Evolutionary conservation across 1,140 invertebrate genomes (phyloP), one percentile per base, ranked within the genome.

Genomic region (Philaenus spumarius): DNA sequence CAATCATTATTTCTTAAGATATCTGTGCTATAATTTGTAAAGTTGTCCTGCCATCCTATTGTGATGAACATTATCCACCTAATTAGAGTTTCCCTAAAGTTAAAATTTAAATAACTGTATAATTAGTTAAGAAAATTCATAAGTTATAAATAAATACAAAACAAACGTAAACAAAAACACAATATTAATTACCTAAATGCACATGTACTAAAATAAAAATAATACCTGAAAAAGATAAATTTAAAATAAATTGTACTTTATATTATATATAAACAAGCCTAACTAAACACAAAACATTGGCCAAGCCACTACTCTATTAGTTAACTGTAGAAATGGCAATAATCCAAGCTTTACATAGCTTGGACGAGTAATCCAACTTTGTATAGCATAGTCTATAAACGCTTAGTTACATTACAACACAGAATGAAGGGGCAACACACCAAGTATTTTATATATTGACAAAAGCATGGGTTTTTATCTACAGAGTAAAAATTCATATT

Each of bases 401-500:
- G 37, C 24, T 51, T 51, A 51, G 30, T 53, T 53, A 53, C 30
- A 39, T 37, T 53, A 53, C 50, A 22, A 53, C 50, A 53, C 30
- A 53, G 50, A 30, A 30, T 30, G 26, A 30, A 30, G 26, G 26
- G 26, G 26, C 9, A 9, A 53, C 50, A 53, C 50, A 53, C 30
- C 50, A 37, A 53, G 50, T 53, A 53, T 35, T 22, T 26, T 53
- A 53, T 53, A 53, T 53, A 47, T 47, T 24, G 45, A 47, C 45
- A 47, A 47, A 53, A 53, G 50, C 50, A 35, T 37, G 50, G n/a
- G n/a, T n/a, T 37, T 15, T 35, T 53, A 53, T 35, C 50, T 53
- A 53, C 50, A 37, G 50, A 53, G 50, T 53, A 53, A 53, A 53
- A 53, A 53, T 53, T 35, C 19, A 53, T 53, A 53, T 53, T 17